Percentiles rank a stretch among this genome's conserved stretches.
Evolutionary conservation across 2,113 vertebrate species (phyloP).

Genomic region (Calypte anna): DNA sequence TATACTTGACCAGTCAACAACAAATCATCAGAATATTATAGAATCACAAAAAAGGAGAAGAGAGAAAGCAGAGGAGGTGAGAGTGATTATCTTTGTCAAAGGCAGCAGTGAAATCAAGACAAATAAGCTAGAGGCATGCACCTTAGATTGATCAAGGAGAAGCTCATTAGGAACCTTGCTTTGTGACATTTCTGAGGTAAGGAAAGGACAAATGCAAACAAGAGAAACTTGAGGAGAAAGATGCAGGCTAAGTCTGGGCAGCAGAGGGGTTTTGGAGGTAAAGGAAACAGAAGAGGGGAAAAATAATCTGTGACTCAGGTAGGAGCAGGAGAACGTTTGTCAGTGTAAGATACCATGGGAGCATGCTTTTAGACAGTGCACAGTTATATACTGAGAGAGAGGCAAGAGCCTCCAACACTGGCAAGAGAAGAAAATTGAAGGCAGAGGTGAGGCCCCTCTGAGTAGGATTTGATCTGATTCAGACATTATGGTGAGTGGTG

Average conservation of each 20-base stretch:
- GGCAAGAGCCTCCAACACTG: neutral
- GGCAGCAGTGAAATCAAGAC: slow-evolving; percentile 28
- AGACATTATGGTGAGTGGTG: neutral
- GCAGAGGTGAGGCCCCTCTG: neutral
- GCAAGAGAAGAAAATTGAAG: neutral
- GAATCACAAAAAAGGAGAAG: slow-evolving; percentile 17
- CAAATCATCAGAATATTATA: neutral
- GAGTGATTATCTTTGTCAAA: slow-evolving; percentile 23
- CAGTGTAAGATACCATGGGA: neutral
- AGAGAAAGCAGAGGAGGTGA: neutral
- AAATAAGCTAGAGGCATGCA: slow-evolving; percentile 19
- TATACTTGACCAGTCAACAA: neutral
- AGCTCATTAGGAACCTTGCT: slow-evolving; percentile 17
- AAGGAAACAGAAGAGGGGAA: neutral
- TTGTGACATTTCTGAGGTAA: neutral
- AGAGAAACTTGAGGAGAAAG: neutral
- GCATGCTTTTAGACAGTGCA: neutral
- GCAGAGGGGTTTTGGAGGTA: neutral
- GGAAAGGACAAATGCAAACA: neutral
- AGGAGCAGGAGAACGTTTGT: neutral
- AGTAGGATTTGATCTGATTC: rapidly evolving
- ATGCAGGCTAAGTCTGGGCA: neutral
- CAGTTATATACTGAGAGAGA: neutral
- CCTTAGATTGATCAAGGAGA: slow-evolving; percentile 32
- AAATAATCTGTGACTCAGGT: neutral